Percentiles rank a stretch among this genome's conserved stretches.
Conservation (phyloP, 2,888 invertebrate species). For the Watsonalla binaria region DNA sequence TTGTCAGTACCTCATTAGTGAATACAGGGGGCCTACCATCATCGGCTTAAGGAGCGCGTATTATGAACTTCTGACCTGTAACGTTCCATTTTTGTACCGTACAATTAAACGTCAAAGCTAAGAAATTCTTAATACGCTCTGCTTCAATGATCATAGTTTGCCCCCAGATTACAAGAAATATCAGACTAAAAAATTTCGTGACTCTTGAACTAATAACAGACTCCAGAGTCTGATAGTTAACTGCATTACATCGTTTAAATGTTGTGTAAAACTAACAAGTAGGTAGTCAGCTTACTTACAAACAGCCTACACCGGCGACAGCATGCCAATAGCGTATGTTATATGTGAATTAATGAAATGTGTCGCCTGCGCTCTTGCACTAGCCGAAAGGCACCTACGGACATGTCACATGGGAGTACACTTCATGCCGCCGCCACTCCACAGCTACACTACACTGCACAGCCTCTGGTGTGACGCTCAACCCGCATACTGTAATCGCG, state of each 20-base stretch:
- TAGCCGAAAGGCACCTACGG: conserved; percentile 16
- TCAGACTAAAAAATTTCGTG: too few relatives aligned
- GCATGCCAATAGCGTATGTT: conserved; percentile 43
- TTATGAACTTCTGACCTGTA: too few relatives aligned
- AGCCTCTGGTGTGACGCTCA: conserved; percentile 52
- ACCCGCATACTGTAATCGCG: conserved; percentile 41
- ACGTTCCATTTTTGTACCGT: too few relatives aligned
- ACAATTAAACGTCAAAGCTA: too few relatives aligned
- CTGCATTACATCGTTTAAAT: conserved; percentile 37
- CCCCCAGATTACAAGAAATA: too few relatives aligned
- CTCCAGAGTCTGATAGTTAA: conserved; percentile 23
- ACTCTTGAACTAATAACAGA: too few relatives aligned
- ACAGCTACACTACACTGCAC: conserved; percentile 54
- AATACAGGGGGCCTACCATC: too few relatives aligned
- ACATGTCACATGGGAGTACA: conserved; percentile 16
- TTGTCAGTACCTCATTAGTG: too few relatives aligned
- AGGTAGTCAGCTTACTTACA: conserved; percentile 65
- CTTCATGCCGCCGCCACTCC: conserved; percentile 50
- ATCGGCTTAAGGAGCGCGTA: too few relatives aligned
- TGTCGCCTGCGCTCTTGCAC: conserved; percentile 38
- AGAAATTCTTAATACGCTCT: too few relatives aligned
- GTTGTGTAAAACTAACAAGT: conserved; percentile 61
- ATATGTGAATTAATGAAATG: conserved; percentile 33
- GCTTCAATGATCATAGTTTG: too few relatives aligned
- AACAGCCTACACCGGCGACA: conserved; percentile 51